Evolutionary conservation across 2,888 invertebrate genomes (phyloP), one percentile per base, ranked within the genome.

Genomic region (Ormyrus labotus): DNA sequence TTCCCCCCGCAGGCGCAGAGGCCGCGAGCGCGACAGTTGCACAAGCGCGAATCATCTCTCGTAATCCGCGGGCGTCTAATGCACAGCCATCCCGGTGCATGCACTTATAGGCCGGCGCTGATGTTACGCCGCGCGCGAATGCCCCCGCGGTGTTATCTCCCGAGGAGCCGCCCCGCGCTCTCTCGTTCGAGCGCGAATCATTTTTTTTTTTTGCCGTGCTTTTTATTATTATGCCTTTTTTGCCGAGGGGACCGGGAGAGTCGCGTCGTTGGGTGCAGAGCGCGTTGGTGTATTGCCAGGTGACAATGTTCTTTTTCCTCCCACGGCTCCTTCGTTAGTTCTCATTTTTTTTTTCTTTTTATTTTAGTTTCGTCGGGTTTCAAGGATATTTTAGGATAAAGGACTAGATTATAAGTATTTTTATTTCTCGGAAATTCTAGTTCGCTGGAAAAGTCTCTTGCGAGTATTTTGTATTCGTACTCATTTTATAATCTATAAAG

Each of bases 21-120:
- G 9, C 13, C 57, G 19, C 51, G 50, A 60, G 51, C 19, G 63
- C 34, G 64, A 70, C 70, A 70, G 7, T 58, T 19, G 48, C 11
- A 50, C 45, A 19, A 68, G 11, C 58, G 19, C 45, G 63, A 70
- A 77, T 57, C 58, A 61, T 77, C 63, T 19, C 5, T 47, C 51
- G 58, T 71, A 60, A 65, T 72, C 61, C 53, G 47, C 64, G 67
- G 19, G 6, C 58, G 53, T 78, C 70, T 57, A 60, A 71, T 60
- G 78, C 48, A 9, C 13, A 13, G 13, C 19, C 19, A 11, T n/a
- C 34, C 10, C 45, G 19, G 1, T 50, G 9, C 45, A 64, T 57
- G 47, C 58, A 13, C 47, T 50, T 73, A 11, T 55, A 48, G 2
- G 19, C 19, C 19, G 19, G 19, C 19, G 19, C 1, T 19, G 19